Evolutionary conservation across 64 coral and sea anemone genomes (phyloP), one percentile per base, ranked within the genome.

Genomic region (Montipora efflorescens): DNA sequence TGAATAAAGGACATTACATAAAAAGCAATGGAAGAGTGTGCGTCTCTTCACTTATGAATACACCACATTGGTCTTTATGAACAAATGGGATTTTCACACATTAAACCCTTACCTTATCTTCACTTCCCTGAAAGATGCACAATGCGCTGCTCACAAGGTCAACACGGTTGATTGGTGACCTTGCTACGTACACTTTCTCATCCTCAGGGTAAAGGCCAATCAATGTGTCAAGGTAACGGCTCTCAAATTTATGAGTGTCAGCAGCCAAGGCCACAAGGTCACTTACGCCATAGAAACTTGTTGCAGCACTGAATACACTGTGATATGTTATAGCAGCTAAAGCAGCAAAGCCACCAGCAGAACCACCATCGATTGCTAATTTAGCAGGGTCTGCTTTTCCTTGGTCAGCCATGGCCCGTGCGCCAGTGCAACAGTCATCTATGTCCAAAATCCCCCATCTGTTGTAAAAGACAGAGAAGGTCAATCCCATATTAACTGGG

Each of bases 201-300:
- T 73, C 76, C 45, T 94, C 88, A 12, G 96, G 96, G 48, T 93
- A 93, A 5, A 91, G 94, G 7, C 91, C 96, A 19, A 98, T 59
- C 2, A 98, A 23, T 14, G 52, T 93, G 23, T 98, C 96, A 69
- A 80, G 1, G 22, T 98, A 98, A 44, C 72, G 96, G 77, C 96
- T 98, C 72, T 95, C 94, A 94, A 98, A 98, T 80, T 98, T 98
- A 82, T 98, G 96, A 3, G 96, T 98, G 0, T 95, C 91, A 14
- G 46, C 70, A 19, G 83, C 88, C 46, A 98, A 81, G 43, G 91
- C 88, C 44, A 36, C 44, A n/a, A 98, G 16, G 76, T 98, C 96
- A 44, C 76, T 90, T 16, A 98, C 67, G 19, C 96, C 96, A 95
- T 91, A 98, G 64, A 88, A 80, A 67, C 96, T 98, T 82, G 94